phyloP scores from a whole-genome alignment of 2,113 vertebrate species.

The Ictalurus furcatus region DNA sequence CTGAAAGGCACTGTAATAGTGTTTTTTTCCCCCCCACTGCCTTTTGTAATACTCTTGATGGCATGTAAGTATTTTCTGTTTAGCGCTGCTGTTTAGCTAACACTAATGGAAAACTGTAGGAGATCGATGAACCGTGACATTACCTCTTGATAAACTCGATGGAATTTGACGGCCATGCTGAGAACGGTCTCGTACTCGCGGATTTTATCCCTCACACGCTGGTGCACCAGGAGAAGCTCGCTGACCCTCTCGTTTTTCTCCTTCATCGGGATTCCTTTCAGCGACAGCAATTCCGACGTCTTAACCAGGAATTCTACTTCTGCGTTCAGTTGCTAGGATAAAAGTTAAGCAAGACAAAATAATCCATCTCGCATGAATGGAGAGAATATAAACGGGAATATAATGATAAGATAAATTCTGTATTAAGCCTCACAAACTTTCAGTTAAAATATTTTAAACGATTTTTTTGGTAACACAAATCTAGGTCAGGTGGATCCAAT shows the following conservation, averaged over 20 bases:
- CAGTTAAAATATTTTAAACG: neutral
- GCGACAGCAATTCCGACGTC: slow-evolving; percentile 71
- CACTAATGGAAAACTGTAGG: neutral
- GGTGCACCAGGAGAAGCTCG: slow-evolving; percentile 77
- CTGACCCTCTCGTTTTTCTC: slow-evolving; percentile 75
- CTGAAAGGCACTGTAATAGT: neutral
- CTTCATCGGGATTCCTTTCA: slow-evolving; percentile 68
- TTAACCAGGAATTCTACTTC: slow-evolving; percentile 79
- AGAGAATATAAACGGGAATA: neutral
- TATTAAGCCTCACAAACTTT: neutral
- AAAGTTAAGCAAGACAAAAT: neutral
- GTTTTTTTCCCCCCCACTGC: neutral
- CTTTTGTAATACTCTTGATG: neutral
- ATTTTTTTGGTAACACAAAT: no score
- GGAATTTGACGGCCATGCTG: slow-evolving; percentile 76
- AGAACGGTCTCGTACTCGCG: slow-evolving; percentile 76
- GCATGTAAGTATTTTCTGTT: neutral
- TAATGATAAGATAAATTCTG: neutral
- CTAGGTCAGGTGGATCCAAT: no score
- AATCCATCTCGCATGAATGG: neutral
- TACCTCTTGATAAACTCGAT: slow-evolving; percentile 79
- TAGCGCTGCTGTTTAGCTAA: neutral
- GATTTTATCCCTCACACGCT: slow-evolving; percentile 74
- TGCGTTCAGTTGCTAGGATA: slow-evolving; percentile 77
- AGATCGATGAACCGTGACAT: slow-evolving; percentile 32